These are phyloP conservation scores for Pyrocephalus nanus DNA, from an alignment of 2,797 vertebrate species.

Conservation along the genomic window DNA sequence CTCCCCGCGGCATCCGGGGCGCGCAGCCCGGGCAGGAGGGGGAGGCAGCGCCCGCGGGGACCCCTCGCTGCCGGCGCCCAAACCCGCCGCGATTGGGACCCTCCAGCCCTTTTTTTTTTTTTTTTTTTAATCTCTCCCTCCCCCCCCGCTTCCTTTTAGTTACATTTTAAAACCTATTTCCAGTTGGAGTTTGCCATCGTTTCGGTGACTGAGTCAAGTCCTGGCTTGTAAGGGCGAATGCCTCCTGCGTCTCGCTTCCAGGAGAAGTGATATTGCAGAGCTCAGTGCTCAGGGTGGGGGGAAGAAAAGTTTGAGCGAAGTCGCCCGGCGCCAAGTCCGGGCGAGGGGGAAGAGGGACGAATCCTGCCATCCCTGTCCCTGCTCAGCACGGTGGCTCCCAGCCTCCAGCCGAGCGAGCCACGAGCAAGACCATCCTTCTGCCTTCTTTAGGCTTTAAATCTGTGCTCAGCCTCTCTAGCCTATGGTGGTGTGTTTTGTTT, in stretches of 20 bases:
- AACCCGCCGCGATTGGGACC: not conserved
- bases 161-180: not conserved
- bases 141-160: not conserved
- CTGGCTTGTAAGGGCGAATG: constrained; percentile 53
- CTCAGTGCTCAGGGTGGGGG: not conserved
- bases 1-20: not conserved
- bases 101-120: not conserved
- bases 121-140: rapidly evolving
- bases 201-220: constrained; percentile 39
- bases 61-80: not conserved
- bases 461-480: not conserved
- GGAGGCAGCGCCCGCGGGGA: not conserved
- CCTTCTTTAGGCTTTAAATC: not conserved
- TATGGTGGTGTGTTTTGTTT: not conserved
- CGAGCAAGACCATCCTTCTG: not conserved
- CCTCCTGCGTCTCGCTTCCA: constrained; percentile 19
- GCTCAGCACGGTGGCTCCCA: not conserved
- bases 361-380: not conserved
- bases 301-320: constrained; percentile 40
- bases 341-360: not conserved
- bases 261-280: constrained; percentile 40
- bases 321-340: not conserved
- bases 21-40: not conserved
- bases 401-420: not conserved
- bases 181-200: constrained; percentile 43